Percentiles rank a stretch among this genome's conserved stretches.
Evolutionary conservation across 1,140 invertebrate species (phyloP).

Genomic region (Drusus annulatus): DNA sequence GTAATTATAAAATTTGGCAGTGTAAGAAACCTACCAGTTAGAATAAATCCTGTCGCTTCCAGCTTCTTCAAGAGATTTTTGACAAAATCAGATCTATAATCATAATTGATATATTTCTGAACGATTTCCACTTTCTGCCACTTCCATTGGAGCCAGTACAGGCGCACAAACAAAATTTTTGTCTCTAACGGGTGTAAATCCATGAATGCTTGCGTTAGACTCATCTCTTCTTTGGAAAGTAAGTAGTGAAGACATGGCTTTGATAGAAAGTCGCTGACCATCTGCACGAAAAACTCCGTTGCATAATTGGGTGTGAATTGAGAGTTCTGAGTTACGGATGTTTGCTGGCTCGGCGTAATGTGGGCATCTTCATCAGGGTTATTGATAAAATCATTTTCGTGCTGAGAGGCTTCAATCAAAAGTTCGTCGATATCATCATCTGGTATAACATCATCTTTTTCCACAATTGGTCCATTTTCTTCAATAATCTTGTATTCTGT

Average conservation of each 20-base stretch:
- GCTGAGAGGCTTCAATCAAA: neutral
- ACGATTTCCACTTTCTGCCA: constrained; percentile 44
- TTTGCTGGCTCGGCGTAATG: too few relatives aligned
- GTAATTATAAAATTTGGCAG: too few relatives aligned
- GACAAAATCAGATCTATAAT: neutral
- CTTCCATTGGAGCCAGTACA: constrained; percentile 53
- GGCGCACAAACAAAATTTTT: constrained; percentile 42
- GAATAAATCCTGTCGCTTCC: constrained; percentile 29
- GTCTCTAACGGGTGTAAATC: constrained; percentile 16
- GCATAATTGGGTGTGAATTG: constrained; percentile 4
- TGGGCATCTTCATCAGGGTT: neutral
- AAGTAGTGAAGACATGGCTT: constrained; percentile 43
- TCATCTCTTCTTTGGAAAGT: constrained; percentile 33
- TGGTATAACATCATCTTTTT: neutral
- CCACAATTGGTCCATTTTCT: neutral
- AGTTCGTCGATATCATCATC: neutral
- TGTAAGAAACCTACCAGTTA: constrained; percentile 29
- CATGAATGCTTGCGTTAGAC: constrained; percentile 21
- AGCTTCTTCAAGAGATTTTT: constrained; percentile 1
- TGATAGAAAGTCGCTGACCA: constrained; percentile 43
- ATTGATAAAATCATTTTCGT: neutral
- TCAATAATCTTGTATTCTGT: too few relatives aligned
- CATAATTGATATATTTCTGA: neutral
- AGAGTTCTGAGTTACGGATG: too few relatives aligned
- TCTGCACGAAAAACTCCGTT: constrained; percentile 43